phyloP scores from a whole-genome alignment of 2,797 vertebrate species.

The Aselliscus stoliczkanus region DNA sequence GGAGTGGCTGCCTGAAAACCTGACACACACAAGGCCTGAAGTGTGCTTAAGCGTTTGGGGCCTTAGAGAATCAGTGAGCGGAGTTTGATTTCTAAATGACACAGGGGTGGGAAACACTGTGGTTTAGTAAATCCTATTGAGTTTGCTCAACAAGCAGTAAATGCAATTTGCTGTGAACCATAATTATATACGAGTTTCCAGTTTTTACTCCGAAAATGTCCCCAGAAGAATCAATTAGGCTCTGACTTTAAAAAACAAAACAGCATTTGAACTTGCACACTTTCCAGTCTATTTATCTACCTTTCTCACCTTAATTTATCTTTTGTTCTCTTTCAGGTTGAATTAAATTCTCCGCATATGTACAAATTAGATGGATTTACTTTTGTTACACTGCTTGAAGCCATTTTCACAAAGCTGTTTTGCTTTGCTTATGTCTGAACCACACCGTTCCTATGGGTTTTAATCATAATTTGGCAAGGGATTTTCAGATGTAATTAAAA shows the following conservation, averaged over 20 bases:
- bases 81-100: not conserved
- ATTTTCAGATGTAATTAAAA: conserved; percentile 53
- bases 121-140: not conserved
- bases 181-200: not conserved
- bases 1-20: not conserved
- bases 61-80: not conserved
- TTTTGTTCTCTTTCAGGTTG: not conserved
- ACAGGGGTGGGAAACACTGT: not conserved
- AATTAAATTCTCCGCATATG: not conserved
- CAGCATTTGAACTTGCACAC: not conserved
- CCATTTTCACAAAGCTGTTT: not conserved
- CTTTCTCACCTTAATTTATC: not conserved
- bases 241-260: not conserved
- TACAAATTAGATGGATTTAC: not conserved
- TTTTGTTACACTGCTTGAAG: not conserved
- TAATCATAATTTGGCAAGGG: conserved; percentile 52
- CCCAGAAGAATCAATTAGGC: not conserved
- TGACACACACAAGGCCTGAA: not conserved
- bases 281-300: not conserved
- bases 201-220: conserved; percentile 8
- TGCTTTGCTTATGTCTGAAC: not conserved
- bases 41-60: not conserved
- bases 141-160: conserved; percentile 25
- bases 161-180: conserved; percentile 24
- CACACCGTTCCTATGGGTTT: not conserved